A percentile compares a stretch with the other conserved stretches of the same genome.
Evolutionary conservation across 2,797 vertebrate genomes (phyloP).

Genomic region (Pteropus rufus): DNA sequence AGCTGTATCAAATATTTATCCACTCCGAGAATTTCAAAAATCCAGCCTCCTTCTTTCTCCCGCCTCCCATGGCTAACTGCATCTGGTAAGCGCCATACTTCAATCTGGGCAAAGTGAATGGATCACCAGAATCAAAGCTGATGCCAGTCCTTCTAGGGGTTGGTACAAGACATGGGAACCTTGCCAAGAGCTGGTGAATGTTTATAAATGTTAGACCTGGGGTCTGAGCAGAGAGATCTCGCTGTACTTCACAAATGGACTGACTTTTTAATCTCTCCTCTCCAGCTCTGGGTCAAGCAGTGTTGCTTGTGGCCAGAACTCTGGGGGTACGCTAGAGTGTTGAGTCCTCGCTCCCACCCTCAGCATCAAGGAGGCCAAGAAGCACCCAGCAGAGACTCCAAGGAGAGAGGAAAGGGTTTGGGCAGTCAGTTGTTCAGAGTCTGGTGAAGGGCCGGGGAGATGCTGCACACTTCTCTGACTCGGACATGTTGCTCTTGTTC

Average conservation of each 20-base stretch:
- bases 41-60: neutral
- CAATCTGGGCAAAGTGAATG: neutral
- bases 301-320: neutral
- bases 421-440: neutral
- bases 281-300: neutral
- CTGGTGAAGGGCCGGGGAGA: rapidly evolving
- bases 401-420: neutral
- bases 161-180: neutral
- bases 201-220: neutral
- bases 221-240: neutral
- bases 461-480: neutral
- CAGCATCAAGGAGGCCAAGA: neutral
- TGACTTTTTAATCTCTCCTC: neutral
- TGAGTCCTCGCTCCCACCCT: neutral
- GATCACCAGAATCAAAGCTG: neutral
- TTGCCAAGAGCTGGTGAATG: neutral
- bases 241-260: neutral
- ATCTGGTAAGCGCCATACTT: neutral
- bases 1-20: neutral
- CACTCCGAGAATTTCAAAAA: neutral
- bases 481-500: neutral
- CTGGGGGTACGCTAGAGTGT: neutral
- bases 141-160: neutral
- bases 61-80: neutral
- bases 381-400: neutral